These are phyloP conservation scores for Vimba vimba DNA, from an alignment of 2,113 vertebrate genomes.

Conservation along the genomic window DNA sequence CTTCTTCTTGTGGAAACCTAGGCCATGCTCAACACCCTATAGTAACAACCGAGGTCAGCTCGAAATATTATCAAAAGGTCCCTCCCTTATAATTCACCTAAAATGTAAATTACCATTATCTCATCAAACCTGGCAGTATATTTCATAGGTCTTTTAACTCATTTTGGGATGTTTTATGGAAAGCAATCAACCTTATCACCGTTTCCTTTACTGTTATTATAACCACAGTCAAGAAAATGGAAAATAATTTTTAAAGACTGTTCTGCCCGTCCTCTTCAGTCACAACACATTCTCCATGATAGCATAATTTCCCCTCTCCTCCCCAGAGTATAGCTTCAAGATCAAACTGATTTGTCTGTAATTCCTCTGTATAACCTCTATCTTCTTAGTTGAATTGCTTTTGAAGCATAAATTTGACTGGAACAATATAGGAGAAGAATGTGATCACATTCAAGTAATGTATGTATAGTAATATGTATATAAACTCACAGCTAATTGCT, in stretches of 20 bases:
- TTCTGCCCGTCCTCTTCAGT: slow-evolving; percentile 47
- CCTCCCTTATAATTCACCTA: background rate
- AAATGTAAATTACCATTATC: background rate
- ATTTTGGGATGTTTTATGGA: background rate
- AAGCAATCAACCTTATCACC: background rate
- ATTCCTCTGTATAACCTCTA: slow-evolving; percentile 51
- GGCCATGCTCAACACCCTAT: background rate
- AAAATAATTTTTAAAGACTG: slow-evolving; percentile 16
- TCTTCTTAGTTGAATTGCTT: slow-evolving; percentile 49
- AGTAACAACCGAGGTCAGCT: background rate
- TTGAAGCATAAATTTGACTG: slow-evolving; percentile 54
- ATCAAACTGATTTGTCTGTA: slow-evolving; percentile 52
- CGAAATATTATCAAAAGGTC: background rate
- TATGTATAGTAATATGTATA: background rate
- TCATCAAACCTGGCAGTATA: background rate
- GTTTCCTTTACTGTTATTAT: background rate
- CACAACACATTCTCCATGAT: slow-evolving; percentile 59
- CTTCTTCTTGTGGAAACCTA: slow-evolving; percentile 1
- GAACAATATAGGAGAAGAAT: slow-evolving; percentile 54
- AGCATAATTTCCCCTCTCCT: slow-evolving; percentile 47
- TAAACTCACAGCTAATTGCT: background rate
- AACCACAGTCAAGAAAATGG: background rate
- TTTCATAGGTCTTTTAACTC: background rate
- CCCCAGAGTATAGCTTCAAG: slow-evolving; percentile 43
- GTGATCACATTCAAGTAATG: slow-evolving; percentile 14